phyloP scores from a whole-genome alignment of 2,113 vertebrate genomes.

The Taurulus bubalis region DNA sequence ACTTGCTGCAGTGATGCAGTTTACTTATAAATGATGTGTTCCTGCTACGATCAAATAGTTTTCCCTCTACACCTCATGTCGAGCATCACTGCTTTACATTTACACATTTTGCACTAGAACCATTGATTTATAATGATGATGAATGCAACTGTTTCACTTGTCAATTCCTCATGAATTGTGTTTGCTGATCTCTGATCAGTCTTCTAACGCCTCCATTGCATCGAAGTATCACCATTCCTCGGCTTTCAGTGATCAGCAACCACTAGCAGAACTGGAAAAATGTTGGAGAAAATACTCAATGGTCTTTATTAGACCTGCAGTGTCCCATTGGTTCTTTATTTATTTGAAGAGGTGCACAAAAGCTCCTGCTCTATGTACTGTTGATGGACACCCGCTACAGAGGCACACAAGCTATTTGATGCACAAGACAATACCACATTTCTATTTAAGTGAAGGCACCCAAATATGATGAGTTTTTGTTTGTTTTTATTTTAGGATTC shows the following conservation, averaged over 20 bases:
- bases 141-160: background rate
- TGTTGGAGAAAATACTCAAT: background rate
- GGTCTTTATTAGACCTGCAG: background rate
- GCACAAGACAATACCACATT: background rate
- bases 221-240: background rate
- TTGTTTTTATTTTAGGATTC: background rate
- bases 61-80: background rate
- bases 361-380: background rate
- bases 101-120: background rate
- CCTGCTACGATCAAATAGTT: background rate
- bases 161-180: background rate
- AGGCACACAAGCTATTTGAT: background rate
- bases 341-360: background rate
- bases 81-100: background rate
- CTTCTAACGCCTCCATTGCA: background rate
- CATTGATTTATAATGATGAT: background rate
- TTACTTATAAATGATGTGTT: slow-evolving; percentile 1
- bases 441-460: background rate
- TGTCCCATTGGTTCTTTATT: background rate
- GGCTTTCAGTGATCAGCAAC: background rate
- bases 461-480: too few species aligned
- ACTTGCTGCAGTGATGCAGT: background rate
- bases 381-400: background rate
- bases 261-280: background rate
- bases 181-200: background rate